Evolutionary conservation across 2,113 vertebrate species (phyloP).

Genomic region (Polypterus senegalus): DNA sequence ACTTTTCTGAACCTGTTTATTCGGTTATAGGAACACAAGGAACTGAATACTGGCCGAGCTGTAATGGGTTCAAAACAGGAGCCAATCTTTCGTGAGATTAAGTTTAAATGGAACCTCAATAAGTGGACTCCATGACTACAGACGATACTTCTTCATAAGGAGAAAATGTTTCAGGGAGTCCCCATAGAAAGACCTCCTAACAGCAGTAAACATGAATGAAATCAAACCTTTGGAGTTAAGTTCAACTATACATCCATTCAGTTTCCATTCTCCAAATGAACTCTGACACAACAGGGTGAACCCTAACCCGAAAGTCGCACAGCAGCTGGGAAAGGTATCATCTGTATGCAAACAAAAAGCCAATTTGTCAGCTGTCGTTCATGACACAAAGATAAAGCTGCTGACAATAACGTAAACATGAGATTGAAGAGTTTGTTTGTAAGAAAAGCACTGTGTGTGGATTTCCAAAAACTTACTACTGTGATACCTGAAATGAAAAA

Average conservation of each 20-base stretch:
- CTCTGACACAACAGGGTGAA: neutral
- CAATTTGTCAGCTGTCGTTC: conserved; percentile 7
- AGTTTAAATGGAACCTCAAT: neutral
- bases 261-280: neutral
- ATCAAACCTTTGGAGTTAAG: no score
- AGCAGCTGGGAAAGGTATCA: neutral
- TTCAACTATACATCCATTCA: no score
- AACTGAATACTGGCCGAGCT: neutral
- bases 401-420: no score
- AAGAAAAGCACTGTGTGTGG: no score
- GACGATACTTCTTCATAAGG: no score
- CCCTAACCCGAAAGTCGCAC: neutral
- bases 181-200: no score
- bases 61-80: neutral
- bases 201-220: no score
- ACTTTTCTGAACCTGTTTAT: neutral
- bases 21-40: neutral
- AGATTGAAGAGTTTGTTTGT: no score
- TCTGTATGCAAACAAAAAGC: conserved; percentile 2
- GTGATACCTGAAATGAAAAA: no score
- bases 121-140: no score
- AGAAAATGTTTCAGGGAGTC: no score
- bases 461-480: no score
- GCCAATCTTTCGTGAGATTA: neutral
- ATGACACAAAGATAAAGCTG: neutral